Evolutionary conservation across 2,113 vertebrate species (phyloP).

Genomic region (Thamnaconus septentrionalis): DNA sequence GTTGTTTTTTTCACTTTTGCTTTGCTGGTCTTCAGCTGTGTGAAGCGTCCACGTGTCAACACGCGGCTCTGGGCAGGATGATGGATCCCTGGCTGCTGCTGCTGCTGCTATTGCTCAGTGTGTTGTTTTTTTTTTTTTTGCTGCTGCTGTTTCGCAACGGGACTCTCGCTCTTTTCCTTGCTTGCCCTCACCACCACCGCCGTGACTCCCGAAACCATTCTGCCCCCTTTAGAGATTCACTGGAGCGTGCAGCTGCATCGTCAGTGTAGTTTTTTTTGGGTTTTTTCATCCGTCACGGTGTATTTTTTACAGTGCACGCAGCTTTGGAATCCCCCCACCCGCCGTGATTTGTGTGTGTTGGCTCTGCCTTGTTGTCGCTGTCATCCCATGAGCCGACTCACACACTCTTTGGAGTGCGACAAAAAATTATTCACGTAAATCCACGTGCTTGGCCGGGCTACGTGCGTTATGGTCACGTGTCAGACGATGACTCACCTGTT

Average conservation of each 20-base stretch:
- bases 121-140: constrained; percentile 59
- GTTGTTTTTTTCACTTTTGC: constrained; percentile 13
- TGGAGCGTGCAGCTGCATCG: constrained; percentile 56
- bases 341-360: constrained; percentile 42
- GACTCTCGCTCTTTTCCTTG: constrained; percentile 48
- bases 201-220: constrained; percentile 40
- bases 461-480: too few relatives aligned
- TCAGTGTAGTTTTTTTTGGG: constrained; percentile 53
- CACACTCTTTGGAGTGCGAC: too few relatives aligned
- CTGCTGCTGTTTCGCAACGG: constrained; percentile 55
- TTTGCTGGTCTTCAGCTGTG: constrained; percentile 42
- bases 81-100: constrained; percentile 28
- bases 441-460: too few relatives aligned
- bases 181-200: constrained; percentile 36
- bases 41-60: constrained; percentile 56
- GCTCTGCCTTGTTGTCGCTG: constrained; percentile 25
- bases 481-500: too few relatives aligned
- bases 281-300: constrained; percentile 52
- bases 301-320: constrained; percentile 30
- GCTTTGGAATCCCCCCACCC: constrained; percentile 48
- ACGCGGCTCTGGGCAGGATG: constrained; percentile 38
- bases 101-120: constrained; percentile 22
- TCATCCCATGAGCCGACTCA: too few relatives aligned
- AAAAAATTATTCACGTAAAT: too few relatives aligned
- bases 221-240: constrained; percentile 58